A percentile compares a stretch with the other conserved stretches of the same genome.
Conservation (phyloP, 2,888 invertebrate genomes). For the Ormyrus pomaceus region DNA sequence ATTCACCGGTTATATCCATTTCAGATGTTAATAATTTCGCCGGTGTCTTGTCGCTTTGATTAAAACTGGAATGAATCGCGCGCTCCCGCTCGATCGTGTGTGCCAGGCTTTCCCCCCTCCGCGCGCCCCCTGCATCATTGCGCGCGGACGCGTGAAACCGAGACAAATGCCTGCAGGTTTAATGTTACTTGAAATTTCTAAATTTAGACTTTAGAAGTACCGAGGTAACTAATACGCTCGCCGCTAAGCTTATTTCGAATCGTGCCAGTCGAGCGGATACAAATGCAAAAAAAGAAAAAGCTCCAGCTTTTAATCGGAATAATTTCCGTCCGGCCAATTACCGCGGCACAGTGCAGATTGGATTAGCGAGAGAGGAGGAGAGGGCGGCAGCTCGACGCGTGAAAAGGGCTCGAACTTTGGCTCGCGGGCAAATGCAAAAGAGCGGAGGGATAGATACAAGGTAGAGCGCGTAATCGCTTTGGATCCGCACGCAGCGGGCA, state of each 20-base stretch:
- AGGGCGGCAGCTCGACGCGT: background rate
- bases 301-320: too few species aligned
- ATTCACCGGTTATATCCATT: constrained; percentile 66
- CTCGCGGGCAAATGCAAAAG: background rate
- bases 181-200: background rate
- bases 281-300: too few species aligned
- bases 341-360: background rate
- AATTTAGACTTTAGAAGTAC: too few species aligned
- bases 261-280: too few species aligned
- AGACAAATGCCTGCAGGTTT: background rate
- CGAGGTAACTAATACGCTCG: background rate
- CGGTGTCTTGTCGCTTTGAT: constrained; percentile 8
- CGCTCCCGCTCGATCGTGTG: background rate
- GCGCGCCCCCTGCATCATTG: background rate
- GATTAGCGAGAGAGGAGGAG: background rate
- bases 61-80: constrained; percentile 23
- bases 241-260: background rate
- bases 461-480: constrained; percentile 35
- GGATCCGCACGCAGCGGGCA: constrained; percentile 47
- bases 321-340: background rate
- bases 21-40: constrained; percentile 64
- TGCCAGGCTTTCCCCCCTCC: background rate
- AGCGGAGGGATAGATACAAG: constrained; percentile 14
- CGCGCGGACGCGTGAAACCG: background rate
- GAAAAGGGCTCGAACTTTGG: too few species aligned